Evolutionary conservation across 2,888 invertebrate species (phyloP).

Genomic region (Ectropis crepuscularia): DNA sequence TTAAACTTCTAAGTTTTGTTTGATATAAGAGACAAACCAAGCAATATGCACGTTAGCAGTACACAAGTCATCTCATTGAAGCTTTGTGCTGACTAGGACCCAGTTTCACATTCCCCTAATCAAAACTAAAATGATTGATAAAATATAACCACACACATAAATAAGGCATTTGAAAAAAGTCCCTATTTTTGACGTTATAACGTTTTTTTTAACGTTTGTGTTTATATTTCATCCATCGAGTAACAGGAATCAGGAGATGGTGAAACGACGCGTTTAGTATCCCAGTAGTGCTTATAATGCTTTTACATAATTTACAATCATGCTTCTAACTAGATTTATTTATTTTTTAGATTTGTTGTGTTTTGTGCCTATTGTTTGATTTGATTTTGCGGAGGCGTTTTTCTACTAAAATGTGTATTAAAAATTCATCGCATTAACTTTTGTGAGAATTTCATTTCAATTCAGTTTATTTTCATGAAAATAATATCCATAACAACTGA

Average conservation of each 20-base stretch:
- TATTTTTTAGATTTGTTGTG: conserved; percentile 26
- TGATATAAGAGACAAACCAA: conserved; percentile 57
- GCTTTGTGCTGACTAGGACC: conserved; percentile 29
- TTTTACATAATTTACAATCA: conserved; percentile 41
- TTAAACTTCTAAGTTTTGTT: not conserved
- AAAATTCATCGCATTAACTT: conserved; percentile 2
- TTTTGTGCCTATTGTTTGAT: conserved; percentile 72
- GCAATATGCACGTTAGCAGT: conserved; percentile 76
- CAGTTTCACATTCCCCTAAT: conserved; percentile 28
- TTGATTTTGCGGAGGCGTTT: conserved; percentile 60
- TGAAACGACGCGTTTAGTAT: conserved; percentile 29
- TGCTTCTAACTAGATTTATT: conserved; percentile 27
- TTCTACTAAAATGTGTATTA: conserved; percentile 62
- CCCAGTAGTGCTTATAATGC: conserved; percentile 42
- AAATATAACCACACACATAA: conserved; percentile 8
- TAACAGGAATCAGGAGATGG: conserved; percentile 30
- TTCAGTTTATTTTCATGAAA: no score
- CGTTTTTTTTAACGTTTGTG: not conserved
- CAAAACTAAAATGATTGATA: conserved; percentile 42
- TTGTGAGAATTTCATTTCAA: no score
- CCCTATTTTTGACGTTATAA: no score
- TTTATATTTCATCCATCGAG: conserved; percentile 32
- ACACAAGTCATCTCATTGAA: conserved; percentile 32
- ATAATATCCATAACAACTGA: no score
- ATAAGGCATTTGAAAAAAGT: no score